phyloP scores from a whole-genome alignment of 2,888 invertebrate species.

The Cheilosia urbana region DNA sequence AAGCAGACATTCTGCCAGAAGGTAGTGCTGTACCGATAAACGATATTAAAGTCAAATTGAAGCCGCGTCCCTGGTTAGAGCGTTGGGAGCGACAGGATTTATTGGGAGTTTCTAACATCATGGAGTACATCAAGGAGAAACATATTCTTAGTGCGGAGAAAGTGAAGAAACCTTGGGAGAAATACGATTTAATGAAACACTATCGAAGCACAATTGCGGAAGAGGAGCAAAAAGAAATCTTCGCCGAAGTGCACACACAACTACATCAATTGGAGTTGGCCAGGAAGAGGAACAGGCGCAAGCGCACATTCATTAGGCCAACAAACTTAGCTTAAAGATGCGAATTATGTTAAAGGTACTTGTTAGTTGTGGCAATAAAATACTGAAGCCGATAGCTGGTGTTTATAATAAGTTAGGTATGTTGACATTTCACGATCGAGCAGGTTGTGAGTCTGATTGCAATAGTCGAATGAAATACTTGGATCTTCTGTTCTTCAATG shows the following conservation, averaged over 20 bases:
- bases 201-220: constrained; percentile 95
- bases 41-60: constrained; percentile 88
- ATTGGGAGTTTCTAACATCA: constrained; percentile 88
- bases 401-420: not conserved
- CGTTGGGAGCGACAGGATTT: constrained; percentile 93
- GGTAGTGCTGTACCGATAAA: constrained; percentile 92
- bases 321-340: constrained; percentile 83
- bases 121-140: constrained; percentile 85
- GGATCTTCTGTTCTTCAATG: too few relatives aligned
- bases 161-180: constrained; percentile 91
- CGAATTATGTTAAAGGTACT: constrained; percentile 21
- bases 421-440: not conserved
- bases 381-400: not conserved
- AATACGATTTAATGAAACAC: constrained; percentile 96
- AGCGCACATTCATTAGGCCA: constrained; percentile 86
- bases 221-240: constrained; percentile 94
- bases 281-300: constrained; percentile 87
- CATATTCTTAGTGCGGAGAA: constrained; percentile 85
- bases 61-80: constrained; percentile 94
- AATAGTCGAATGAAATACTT: too few relatives aligned
- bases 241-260: constrained; percentile 91
- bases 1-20: constrained; percentile 91
- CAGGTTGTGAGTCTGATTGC: too few relatives aligned
- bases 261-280: constrained; percentile 89
- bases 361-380: constrained; percentile 34